Percentiles rank a stretch among this genome's conserved stretches.
These are phyloP conservation scores for Ictalurus punctatus DNA, from an alignment of 2,113 vertebrate genomes.

Conservation along the genomic window DNA sequence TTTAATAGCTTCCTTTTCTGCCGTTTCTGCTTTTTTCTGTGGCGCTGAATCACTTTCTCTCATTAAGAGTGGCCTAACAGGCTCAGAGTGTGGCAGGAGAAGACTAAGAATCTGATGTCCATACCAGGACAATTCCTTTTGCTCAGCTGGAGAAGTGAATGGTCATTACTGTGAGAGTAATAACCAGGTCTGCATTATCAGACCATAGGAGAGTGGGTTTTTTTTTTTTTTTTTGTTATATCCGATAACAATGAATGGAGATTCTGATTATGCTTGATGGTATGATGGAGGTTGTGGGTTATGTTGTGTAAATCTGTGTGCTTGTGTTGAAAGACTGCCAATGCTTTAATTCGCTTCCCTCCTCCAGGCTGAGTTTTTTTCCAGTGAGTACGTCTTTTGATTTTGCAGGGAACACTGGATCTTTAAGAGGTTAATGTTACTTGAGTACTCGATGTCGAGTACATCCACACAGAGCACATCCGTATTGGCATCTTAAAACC, in stretches of 20 bases:
- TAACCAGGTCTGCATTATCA: conserved; percentile 45
- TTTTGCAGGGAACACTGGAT: neutral
- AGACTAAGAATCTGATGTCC: conserved; percentile 35
- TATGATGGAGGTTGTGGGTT: conserved; percentile 13
- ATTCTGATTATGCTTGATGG: conserved; percentile 7
- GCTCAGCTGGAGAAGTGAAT: conserved; percentile 44
- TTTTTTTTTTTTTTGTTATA: too few relatives aligned
- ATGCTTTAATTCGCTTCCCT: neutral
- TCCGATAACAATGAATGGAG: neutral
- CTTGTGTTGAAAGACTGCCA: neutral
- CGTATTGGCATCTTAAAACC: conserved; percentile 17
- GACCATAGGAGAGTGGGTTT: neutral
- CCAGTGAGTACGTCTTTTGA: neutral
- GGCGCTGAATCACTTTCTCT: conserved; percentile 16
- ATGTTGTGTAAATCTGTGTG: neutral
- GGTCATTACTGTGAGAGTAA: conserved; percentile 43
- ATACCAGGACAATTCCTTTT: neutral
- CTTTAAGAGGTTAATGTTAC: conserved; percentile 1
- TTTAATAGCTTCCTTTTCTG: neutral
- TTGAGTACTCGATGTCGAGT: neutral
- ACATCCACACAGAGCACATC: neutral
- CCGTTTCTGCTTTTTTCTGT: neutral
- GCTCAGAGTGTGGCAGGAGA: neutral
- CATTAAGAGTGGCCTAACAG: conserved; percentile 12
- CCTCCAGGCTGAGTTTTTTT: neutral